Percentiles rank a stretch among this genome's conserved stretches.
These are phyloP conservation scores for Sericinus montela DNA, from an alignment of 2,888 invertebrate species.

Conservation along the genomic window DNA sequence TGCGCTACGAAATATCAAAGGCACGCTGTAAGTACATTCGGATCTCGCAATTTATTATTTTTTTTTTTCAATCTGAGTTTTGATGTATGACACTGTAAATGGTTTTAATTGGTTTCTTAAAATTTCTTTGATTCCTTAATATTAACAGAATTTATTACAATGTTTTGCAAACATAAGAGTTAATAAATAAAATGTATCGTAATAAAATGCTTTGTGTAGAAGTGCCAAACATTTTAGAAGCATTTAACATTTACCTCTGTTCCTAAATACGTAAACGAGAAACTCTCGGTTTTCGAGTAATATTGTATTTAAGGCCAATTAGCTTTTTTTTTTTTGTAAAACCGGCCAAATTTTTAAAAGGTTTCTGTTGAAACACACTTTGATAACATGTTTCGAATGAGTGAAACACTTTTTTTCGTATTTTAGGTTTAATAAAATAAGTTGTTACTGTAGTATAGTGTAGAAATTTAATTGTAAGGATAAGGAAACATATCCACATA, in stretches of 20 bases:
- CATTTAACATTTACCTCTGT: constrained; percentile 26
- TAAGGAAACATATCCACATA: constrained; percentile 48
- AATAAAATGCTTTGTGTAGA: constrained; percentile 11
- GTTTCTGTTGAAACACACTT: constrained; percentile 12
- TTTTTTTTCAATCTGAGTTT: too few relatives aligned
- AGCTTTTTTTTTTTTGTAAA: background rate
- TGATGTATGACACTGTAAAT: too few relatives aligned
- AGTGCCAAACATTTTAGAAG: constrained; percentile 33
- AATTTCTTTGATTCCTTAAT: too few relatives aligned
- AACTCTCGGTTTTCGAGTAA: constrained; percentile 1
- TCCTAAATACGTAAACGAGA: constrained; percentile 30
- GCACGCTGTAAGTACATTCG: too few relatives aligned
- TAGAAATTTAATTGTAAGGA: constrained; percentile 31
- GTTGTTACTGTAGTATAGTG: constrained; percentile 43
- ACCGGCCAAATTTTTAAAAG: constrained; percentile 7
- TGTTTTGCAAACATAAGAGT: background rate
- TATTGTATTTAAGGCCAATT: background rate
- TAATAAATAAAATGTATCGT: background rate
- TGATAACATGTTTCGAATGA: background rate
- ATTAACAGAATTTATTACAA: too few relatives aligned
- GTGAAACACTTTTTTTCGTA: constrained; percentile 2
- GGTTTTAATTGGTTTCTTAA: too few relatives aligned
- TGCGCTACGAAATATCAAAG: too few relatives aligned
- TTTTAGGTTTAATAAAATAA: constrained; percentile 35
- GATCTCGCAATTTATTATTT: too few relatives aligned